Conservation (phyloP, 2,888 invertebrate genomes). For the Limnephilus marmoratus region DNA sequence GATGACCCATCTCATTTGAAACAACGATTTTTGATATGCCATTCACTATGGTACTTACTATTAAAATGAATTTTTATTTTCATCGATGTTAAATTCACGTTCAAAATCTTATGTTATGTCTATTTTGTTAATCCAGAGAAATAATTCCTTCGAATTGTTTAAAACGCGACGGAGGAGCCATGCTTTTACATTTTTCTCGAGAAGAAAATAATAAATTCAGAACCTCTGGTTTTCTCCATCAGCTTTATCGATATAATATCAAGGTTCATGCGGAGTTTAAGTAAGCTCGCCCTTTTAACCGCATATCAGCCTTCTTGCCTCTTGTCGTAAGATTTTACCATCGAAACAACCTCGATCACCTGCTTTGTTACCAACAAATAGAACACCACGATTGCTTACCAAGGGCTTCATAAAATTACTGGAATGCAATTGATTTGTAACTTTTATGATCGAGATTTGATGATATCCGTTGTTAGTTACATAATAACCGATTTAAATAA, state of each 20-base stretch:
- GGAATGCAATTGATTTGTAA: not conserved
- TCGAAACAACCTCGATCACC: slow-evolving; percentile 21
- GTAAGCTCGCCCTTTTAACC: slow-evolving; percentile 9
- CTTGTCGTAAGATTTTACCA: not conserved
- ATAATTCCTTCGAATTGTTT: not conserved
- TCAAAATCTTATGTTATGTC: no score
- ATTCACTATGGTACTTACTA: no score
- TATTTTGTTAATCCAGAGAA: not conserved
- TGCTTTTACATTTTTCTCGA: not conserved
- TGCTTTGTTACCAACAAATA: not conserved
- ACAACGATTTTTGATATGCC: no score
- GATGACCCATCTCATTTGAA: no score
- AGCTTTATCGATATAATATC: slow-evolving; percentile 19
- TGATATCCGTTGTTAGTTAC: not conserved
- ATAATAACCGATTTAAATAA: not conserved
- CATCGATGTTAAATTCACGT: no score
- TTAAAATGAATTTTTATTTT: no score
- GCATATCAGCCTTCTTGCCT: not conserved
- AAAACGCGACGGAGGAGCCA: not conserved
- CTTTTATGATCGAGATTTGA: not conserved
- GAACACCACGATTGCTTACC: not conserved
- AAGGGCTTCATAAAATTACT: not conserved
- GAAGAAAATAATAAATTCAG: not conserved
- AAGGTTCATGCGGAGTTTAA: slow-evolving; percentile 15
- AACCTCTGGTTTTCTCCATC: not conserved